Conservation (phyloP, 2,888 invertebrate species). For the Ornithoptera alexandrae region DNA sequence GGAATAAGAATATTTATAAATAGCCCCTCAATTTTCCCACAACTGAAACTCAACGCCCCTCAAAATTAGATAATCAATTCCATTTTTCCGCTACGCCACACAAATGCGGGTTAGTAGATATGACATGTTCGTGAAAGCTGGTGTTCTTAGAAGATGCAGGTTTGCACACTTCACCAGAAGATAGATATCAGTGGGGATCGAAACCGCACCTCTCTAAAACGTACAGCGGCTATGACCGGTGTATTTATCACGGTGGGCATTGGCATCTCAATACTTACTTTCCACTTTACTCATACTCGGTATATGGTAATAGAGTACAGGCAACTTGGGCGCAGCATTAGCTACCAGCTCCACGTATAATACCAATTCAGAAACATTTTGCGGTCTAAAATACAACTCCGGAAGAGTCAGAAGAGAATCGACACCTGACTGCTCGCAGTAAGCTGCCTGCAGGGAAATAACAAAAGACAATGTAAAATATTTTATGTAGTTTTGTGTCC, state of each 20-base stretch:
- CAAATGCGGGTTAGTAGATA: no score
- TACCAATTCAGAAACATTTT: slow-evolving; percentile 79
- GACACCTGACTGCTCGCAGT: slow-evolving; percentile 82
- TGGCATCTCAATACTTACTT: slow-evolving; percentile 76
- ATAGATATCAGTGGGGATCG: no score
- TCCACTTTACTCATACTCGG: slow-evolving; percentile 86
- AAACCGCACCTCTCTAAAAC: no score
- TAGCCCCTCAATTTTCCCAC: no score
- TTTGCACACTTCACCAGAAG: no score
- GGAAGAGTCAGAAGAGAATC: slow-evolving; percentile 87
- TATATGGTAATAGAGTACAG: slow-evolving; percentile 91
- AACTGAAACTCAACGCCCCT: no score
- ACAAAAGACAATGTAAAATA: not conserved
- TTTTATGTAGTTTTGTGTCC: not conserved
- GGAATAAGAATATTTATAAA: no score
- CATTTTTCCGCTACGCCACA: no score
- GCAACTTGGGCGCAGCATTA: slow-evolving; percentile 85
- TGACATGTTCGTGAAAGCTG: no score
- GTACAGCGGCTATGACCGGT: no score
- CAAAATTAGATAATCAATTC: no score
- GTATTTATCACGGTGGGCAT: not conserved
- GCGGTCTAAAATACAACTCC: slow-evolving; percentile 88
- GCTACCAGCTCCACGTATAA: slow-evolving; percentile 84
- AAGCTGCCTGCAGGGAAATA: slow-evolving; percentile 78
- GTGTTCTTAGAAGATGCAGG: no score